Percentiles rank a stretch among this genome's conserved stretches.
Conservation (phyloP, 2,888 invertebrate species). For the Eristalinus aeneus region DNA sequence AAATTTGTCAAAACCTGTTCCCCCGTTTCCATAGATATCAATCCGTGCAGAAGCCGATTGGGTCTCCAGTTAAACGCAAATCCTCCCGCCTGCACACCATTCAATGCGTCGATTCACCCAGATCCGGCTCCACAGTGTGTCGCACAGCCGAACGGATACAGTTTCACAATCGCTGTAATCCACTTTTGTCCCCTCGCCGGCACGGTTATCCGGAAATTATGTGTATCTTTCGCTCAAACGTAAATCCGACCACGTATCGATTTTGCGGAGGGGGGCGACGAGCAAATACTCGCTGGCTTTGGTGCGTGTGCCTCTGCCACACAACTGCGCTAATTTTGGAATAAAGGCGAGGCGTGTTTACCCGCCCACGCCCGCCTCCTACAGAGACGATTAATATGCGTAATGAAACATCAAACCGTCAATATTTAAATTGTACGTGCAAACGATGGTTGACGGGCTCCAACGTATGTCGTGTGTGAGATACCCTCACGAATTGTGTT, state of each 20-base stretch:
- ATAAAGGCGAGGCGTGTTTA: constrained; percentile 41
- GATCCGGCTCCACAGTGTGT: neutral
- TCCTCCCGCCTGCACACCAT: neutral
- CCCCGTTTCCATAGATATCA: neutral
- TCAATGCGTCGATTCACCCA: neutral
- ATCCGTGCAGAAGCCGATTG: neutral
- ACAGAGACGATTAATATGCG: constrained; percentile 21
- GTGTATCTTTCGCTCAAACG: neutral
- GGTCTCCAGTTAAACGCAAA: neutral
- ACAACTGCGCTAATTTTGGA: constrained; percentile 24
- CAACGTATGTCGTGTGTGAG: neutral
- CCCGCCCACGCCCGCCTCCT: constrained; percentile 16
- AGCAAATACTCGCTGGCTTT: neutral
- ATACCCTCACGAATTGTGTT: constrained; percentile 3
- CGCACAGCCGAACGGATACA: constrained; percentile 5
- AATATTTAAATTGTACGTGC: constrained; percentile 33
- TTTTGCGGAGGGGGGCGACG: neutral
- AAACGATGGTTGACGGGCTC: neutral
- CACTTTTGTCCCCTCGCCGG: constrained; percentile 4
- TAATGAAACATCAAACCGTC: constrained; percentile 40
- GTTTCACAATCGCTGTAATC: constrained; percentile 31
- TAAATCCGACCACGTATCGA: constrained; percentile 16
- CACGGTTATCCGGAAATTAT: neutral
- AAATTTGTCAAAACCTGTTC: constrained; percentile 13
- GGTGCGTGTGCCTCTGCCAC: neutral